These are phyloP conservation scores for Papilio demoleus DNA, from an alignment of 2,888 invertebrate genomes.

Conservation along the genomic window DNA sequence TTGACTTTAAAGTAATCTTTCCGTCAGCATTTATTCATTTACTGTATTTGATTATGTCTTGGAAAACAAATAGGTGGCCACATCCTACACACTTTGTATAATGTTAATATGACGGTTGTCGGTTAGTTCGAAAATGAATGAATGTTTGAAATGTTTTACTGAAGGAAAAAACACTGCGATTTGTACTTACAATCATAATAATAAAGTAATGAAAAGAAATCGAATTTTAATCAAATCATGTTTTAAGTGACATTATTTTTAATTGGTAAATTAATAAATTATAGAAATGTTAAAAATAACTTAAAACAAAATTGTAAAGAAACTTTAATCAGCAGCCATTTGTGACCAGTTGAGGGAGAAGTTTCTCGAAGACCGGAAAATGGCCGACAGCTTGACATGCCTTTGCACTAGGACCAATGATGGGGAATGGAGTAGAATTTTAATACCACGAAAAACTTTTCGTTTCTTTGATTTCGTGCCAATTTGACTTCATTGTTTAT, in stretches of 20 bases:
- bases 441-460: conserved; percentile 38
- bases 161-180: no score
- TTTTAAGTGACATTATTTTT: not conserved
- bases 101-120: no score
- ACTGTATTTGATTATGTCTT: no score
- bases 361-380: conserved; percentile 42
- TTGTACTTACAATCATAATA: no score
- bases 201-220: no score
- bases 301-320: conserved; percentile 22
- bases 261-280: not conserved
- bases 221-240: no score
- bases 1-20: no score
- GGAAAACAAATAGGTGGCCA: no score
- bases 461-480: conserved; percentile 29
- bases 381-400: conserved; percentile 40
- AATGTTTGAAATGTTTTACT: no score
- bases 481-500: conserved; percentile 15
- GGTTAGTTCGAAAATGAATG: no score
- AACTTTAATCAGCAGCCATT: conserved; percentile 39
- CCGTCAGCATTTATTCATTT: no score
- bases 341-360: conserved; percentile 40
- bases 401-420: conserved; percentile 41
- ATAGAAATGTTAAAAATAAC: conserved; percentile 9
- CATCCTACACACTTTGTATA: no score
- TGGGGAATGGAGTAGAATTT: conserved; percentile 41